Conservation (phyloP, 2,888 invertebrate genomes). For the Hirtodrosophila trivittata region DNA sequence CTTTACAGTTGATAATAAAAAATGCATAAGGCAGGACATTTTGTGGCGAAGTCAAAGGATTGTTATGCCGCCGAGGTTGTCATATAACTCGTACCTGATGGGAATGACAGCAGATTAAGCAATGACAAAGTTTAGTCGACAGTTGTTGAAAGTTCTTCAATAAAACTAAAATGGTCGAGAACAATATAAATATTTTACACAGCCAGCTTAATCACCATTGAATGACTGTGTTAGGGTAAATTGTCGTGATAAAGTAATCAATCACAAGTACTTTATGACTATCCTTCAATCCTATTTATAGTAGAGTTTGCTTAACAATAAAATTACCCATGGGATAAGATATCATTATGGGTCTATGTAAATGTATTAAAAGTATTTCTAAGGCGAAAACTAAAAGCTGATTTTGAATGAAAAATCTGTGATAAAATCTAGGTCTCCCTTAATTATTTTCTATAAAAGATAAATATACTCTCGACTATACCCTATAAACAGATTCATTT, state of each 20-base stretch:
- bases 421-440: too few species aligned
- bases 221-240: conserved; percentile 55
- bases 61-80: too few species aligned
- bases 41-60: conserved; percentile 23
- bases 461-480: too few species aligned
- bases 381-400: too few species aligned
- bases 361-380: background rate
- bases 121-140: background rate
- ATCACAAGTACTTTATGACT: conserved; percentile 21
- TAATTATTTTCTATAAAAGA: too few species aligned
- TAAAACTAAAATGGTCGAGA: conserved; percentile 20
- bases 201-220: conserved; percentile 56
- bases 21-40: conserved; percentile 46
- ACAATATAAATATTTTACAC: conserved; percentile 61
- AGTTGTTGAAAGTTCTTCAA: conserved; percentile 22
- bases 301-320: conserved; percentile 11
- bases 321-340: conserved; percentile 4
- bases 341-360: conserved; percentile 3
- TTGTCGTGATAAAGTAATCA: conserved; percentile 32
- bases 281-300: conserved; percentile 18
- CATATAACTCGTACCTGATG: too few species aligned
- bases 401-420: too few species aligned
- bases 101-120: too few species aligned
- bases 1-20: conserved; percentile 67
- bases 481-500: conserved; percentile 1